Evolutionary conservation across 2,113 vertebrate species (phyloP), one percentile per base, ranked within the genome.

Genomic region (Megaleporinus macrocephalus): DNA sequence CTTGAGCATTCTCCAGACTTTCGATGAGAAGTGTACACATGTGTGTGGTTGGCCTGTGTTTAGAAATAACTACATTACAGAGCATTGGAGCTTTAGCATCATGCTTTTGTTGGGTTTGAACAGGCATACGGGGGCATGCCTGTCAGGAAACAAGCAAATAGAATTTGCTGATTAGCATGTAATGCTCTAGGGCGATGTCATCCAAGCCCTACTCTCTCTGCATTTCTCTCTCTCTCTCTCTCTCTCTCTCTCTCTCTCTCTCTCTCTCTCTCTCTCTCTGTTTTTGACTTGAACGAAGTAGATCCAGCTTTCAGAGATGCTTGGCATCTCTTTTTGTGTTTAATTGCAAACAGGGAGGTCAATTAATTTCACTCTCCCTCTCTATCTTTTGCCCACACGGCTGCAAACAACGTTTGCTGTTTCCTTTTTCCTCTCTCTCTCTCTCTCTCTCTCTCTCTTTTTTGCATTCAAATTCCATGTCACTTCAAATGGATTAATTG

Each of bases 271-370:
- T 4, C 49, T 61, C 16, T 44, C 5, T 47, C n/a, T 85, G 79
- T 88, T 86, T 73, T 83, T 87, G 87, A 89, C 82, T 85, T 88
- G 86, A 87, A 86, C 55, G 6, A 14, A 11, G 27, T 30, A 30
- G 0, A 22, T 71, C 14, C 29, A 73, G 76, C 61, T 30, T 84
- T 80, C 78, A 71, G 44, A 69, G 26, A 65, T 90, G 87, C 91
- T 93, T 90, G 92, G 89, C 91, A 91, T 90, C 87, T 73, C 90
- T 91, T 90, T 92, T 90, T 91, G 90, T 61, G 62, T 92, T 93
- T 93, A 92, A 93, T 93, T 94, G 91, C 92, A 85, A 92, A 89
- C 88, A 86, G 89, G 89, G 89, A 93, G 92, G 92, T 93, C 91
- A 93, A 94, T 93, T 94, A 92, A 94, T 94, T 93, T 93, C 83